Evolutionary conservation across 2,888 invertebrate species (phyloP), one percentile per base, ranked within the genome.

Genomic region (Ferrisia virgata): DNA sequence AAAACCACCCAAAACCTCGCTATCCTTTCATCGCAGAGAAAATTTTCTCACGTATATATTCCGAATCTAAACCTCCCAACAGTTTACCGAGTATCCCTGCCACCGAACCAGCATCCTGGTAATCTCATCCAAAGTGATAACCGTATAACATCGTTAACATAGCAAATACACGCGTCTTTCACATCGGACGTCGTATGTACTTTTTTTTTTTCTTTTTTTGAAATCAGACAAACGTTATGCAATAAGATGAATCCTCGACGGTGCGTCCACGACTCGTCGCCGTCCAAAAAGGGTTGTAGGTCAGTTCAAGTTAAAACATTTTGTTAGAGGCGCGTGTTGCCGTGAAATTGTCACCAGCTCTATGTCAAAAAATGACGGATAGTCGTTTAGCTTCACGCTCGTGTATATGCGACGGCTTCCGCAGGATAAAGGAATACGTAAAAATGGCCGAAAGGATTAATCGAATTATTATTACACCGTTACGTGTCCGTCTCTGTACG

Each of bases 281-380:
- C 53, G 53, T 53, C 36, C 36, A 72, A 53, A 81, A 81, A 64
- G 82, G 82, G 64, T 82, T 39, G 40, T 36, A 82, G 82, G 83
- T 83, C 83, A 72, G 83, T 82, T 31, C 28, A 36, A 76, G 11
- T 25, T 28, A 18, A n/a, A 36, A n/a, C 43, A 72, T 83, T 83
- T 72, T 83, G 72, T 36, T 15, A 25, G 39, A 69, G 43, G 31
- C 83, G 83, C 83, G 83, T 83, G 83, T 31, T 76, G 43, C 39
- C 83, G 83, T 83, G 83, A 83, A 83, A 83, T 83, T 69, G 47
- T 76, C 72, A 76, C 83, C 83, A 31, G 83, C 83, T 83, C 25
- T 76, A 13, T 40, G 83, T 83, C 83, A 83, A 83, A 83, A 72
- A 76, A 83, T 83, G 83, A 83, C 76, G 72, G 72, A 83, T 83